These are phyloP conservation scores for Megathymus violae DNA, from an alignment of 1,140 invertebrate species.

Conservation along the genomic window DNA sequence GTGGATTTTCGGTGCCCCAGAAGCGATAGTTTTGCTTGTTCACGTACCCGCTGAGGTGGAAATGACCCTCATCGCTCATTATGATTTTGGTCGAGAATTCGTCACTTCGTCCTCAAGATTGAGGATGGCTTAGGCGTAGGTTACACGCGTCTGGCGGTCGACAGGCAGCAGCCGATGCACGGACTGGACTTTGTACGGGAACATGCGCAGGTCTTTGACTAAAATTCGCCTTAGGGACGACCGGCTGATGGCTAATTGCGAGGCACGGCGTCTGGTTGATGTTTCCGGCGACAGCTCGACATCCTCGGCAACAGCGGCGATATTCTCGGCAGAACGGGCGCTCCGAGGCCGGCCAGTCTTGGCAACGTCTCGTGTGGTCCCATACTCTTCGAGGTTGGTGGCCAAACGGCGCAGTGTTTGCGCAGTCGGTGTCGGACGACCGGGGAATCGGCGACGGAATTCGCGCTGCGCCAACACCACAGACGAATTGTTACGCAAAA, in stretches of 20 bases:
- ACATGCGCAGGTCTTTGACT: constrained; percentile 32
- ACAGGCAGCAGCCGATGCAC: constrained; percentile 25
- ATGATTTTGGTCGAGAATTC: constrained; percentile 35
- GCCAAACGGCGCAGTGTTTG: not conserved
- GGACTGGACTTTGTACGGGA: constrained; percentile 31
- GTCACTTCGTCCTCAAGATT: constrained; percentile 2
- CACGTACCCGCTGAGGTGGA: constrained; percentile 39
- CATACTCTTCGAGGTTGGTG: not conserved
- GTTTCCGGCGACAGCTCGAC: not conserved
- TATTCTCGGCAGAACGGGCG: constrained; percentile 22
- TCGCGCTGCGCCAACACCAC: not conserved
- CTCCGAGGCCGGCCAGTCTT: not conserved
- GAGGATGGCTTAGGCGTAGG: constrained; percentile 6
- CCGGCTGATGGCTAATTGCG: constrained; percentile 19
- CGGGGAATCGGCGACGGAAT: not conserved
- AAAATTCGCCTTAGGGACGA: constrained; percentile 27
- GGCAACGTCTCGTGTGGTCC: not conserved
- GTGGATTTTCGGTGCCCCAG: no score
- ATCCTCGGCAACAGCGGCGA: constrained; percentile 20
- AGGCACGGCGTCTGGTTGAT: constrained; percentile 17
- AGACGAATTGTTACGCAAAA: not conserved
- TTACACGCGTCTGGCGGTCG: constrained; percentile 13
- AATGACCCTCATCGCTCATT: constrained; percentile 38
- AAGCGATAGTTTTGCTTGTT: constrained; percentile 50
- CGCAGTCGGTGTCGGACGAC: no score